Evolutionary conservation across 1,140 invertebrate species (phyloP).

Genomic region (Batillaria attramentaria): DNA sequence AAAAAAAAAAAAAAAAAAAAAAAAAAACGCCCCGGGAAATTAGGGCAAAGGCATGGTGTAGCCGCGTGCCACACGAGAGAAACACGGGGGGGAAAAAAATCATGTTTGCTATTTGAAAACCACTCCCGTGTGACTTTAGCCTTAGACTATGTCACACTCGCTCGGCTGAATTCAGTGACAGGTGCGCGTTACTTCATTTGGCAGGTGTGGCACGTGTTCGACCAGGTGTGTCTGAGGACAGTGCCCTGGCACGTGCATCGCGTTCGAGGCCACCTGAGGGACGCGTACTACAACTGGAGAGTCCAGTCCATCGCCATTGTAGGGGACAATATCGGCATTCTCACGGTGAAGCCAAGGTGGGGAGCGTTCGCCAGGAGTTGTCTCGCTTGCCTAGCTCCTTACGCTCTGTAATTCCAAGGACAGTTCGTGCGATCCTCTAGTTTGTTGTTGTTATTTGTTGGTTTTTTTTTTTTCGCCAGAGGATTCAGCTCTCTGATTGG

Average conservation of each 20-base stretch:
- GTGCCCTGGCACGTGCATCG: not conserved
- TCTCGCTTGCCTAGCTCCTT: too few relatives aligned
- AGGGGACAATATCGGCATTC: not conserved
- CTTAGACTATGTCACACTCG: not conserved
- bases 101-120: too few relatives aligned
- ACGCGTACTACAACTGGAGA: not conserved
- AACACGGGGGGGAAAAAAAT: too few relatives aligned
- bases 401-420: too few relatives aligned
- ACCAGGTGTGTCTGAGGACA: not conserved
- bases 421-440: not conserved
- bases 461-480: not conserved
- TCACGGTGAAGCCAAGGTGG: conserved; percentile 7
- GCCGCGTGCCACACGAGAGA: not conserved
- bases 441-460: not conserved
- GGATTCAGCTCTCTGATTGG: not conserved
- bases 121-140: too few relatives aligned
- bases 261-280: not conserved
- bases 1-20: too few relatives aligned
- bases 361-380: too few relatives aligned
- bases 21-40: too few relatives aligned
- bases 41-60: too few relatives aligned
- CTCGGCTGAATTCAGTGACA: not conserved
- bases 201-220: conserved; percentile 15
- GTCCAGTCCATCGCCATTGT: not conserved
- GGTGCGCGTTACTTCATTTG: not conserved